Evolutionary conservation across 2,888 invertebrate species (phyloP), one percentile per base, ranked within the genome.

Genomic region (Helleia helle): DNA sequence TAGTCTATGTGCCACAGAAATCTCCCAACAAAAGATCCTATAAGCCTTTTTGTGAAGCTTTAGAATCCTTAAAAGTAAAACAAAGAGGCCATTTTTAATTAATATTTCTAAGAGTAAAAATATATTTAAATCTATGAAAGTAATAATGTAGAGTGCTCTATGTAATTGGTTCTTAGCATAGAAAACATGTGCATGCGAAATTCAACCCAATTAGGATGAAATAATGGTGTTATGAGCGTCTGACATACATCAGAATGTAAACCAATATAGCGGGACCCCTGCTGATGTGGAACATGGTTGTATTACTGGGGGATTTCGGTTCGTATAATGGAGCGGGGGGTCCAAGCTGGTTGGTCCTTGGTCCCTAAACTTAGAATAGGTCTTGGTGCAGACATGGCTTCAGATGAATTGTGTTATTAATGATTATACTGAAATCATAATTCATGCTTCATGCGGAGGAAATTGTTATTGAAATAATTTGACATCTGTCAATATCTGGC

Each of bases 321-420:
- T 9, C 24, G 11, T 12, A 31, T 40, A 40, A 40, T 40, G 15
- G 15, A 40, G 15, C 15, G 25, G 31, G 25, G 11, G 30, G 30
- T 15, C 25, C 31, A 11, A 11, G 25, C 11, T 40, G 11, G 24
- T 29, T 30, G 22, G 28, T 28, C 30, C 38, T n/a, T 38, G 38
- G 39, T 29, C 36, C 41, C 37, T 30, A 41, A 46, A 47, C 37
- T 44, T 43, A 49, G 49, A 47, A 49, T 49, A 46, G 41, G 44
- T 46, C 38, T 43, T 48, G 41, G 40, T 17, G 37, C 36, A n/a
- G n/a, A 42, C 36, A 44, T 38, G 44, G 44, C 39, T 49, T 44
- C 41, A 44, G 44, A 45, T 45, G 41, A 48, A 48, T 48, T 43
- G 41, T 40, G 41, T 44, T 47, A 49, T 49, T 49, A 49, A 44